phyloP scores from a whole-genome alignment of 2,888 invertebrate species.

The Xestoiulus laeticollis region DNA sequence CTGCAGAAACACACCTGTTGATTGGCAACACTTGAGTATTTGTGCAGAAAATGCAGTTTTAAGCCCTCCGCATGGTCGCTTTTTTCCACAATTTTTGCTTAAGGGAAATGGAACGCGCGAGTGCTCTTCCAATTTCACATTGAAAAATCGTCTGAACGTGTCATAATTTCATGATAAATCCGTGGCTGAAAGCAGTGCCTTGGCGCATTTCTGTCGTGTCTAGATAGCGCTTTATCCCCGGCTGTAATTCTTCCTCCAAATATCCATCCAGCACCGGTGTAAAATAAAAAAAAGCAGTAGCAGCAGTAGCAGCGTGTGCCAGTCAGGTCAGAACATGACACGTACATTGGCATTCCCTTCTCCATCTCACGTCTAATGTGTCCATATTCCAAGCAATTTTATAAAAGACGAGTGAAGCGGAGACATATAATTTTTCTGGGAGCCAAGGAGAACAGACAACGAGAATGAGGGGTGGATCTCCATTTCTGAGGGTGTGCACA shows the following conservation, averaged over 20 bases:
- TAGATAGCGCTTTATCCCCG: constrained; percentile 31
- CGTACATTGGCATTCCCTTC: neutral
- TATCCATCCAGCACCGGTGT: neutral
- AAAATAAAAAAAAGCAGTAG: too few species aligned
- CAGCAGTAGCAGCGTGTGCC: too few species aligned
- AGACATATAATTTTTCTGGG: constrained; percentile 21
- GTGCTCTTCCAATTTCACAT: constrained; percentile 21
- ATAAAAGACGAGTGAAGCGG: constrained; percentile 4
- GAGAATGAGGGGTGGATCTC: neutral
- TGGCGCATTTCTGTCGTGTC: constrained; percentile 12
- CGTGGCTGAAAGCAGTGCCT: constrained; percentile 18
- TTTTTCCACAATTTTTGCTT: neutral
- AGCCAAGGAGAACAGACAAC: neutral
- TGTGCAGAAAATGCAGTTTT: neutral
- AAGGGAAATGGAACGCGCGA: neutral
- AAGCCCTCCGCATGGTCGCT: neutral
- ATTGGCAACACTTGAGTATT: neutral
- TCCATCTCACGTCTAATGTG: neutral
- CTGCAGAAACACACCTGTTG: neutral
- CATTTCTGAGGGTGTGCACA: constrained; percentile 29
- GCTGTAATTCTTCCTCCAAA: neutral
- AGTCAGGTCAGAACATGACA: constrained; percentile 17
- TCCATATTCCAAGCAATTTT: constrained; percentile 24
- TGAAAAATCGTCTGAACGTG: constrained; percentile 37
- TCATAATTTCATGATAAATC: constrained; percentile 33